Evolutionary conservation across 2,113 vertebrate genomes (phyloP).

Genomic region (Athene cunicularia): DNA sequence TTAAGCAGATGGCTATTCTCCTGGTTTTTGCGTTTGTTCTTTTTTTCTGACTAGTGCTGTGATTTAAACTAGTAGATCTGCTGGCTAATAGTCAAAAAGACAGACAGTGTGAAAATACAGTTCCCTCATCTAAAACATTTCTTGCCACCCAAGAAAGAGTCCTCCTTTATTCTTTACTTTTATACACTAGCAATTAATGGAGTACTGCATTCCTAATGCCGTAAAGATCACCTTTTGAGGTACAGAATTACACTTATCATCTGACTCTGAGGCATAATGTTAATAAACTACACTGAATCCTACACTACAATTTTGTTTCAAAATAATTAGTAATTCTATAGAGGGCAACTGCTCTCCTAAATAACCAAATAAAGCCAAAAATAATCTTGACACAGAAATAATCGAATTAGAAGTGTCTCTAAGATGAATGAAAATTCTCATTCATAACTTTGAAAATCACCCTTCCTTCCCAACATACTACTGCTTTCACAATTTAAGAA

Average conservation of each 20-base stretch:
- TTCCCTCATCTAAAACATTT: background rate
- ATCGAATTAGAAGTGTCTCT: background rate
- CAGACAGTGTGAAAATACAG: background rate
- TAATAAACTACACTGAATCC: background rate
- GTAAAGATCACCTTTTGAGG: background rate
- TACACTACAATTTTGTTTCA: background rate
- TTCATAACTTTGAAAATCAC: background rate
- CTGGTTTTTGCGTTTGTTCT: background rate
- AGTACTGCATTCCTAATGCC: background rate
- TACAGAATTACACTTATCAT: background rate
- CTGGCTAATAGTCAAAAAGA: background rate
- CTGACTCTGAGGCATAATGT: background rate
- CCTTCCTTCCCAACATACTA: background rate
- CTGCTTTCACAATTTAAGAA: conserved; percentile 7
- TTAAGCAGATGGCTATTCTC: conserved; percentile 20
- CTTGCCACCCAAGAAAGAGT: background rate
- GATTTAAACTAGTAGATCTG: conserved; percentile 18
- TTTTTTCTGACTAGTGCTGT: background rate
- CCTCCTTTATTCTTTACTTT: background rate
- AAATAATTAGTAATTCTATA: background rate
- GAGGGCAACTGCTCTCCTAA: background rate
- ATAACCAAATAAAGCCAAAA: background rate
- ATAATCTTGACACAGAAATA: background rate
- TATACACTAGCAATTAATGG: background rate
- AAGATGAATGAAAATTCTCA: background rate